Evolutionary conservation across 2,797 vertebrate genomes (phyloP).

Genomic region (Poecilia velifera): DNA sequence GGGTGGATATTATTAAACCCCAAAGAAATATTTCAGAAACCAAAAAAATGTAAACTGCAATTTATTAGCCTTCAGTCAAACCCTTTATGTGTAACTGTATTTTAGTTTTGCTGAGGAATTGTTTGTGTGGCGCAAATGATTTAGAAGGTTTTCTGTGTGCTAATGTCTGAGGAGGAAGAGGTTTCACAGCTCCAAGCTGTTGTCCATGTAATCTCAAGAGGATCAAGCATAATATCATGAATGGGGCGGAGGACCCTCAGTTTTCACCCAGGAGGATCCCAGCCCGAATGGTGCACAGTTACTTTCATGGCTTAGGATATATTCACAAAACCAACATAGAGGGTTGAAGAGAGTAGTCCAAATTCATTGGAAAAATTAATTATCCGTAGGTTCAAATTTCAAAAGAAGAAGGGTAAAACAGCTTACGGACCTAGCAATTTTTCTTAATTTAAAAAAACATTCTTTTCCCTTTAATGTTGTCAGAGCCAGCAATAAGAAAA

Average conservation of each 20-base stretch:
- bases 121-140: not conserved
- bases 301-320: constrained; percentile 51
- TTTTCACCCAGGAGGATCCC: constrained; percentile 64
- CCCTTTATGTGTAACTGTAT: constrained; percentile 3
- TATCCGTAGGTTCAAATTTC: not conserved
- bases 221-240: constrained; percentile 57
- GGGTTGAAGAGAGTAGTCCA: not conserved
- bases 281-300: constrained; percentile 65
- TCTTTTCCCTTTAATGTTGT: constrained; percentile 13
- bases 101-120: constrained; percentile 19
- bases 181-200: constrained; percentile 47
- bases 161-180: constrained; percentile 49
- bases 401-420: not conserved
- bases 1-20: not conserved
- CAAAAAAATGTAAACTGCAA: constrained; percentile 8
- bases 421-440: not conserved
- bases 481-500: constrained; percentile 16
- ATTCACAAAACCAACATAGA: constrained; percentile 8
- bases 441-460: not conserved
- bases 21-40: constrained; percentile 4
- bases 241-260: constrained; percentile 15
- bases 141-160: constrained; percentile 2
- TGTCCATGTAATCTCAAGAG: constrained; percentile 65
- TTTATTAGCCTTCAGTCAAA: constrained; percentile 2
- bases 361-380: not conserved